Evolutionary conservation across 2,797 vertebrate species (phyloP).

Genomic region (Rhinichthys osculus): DNA sequence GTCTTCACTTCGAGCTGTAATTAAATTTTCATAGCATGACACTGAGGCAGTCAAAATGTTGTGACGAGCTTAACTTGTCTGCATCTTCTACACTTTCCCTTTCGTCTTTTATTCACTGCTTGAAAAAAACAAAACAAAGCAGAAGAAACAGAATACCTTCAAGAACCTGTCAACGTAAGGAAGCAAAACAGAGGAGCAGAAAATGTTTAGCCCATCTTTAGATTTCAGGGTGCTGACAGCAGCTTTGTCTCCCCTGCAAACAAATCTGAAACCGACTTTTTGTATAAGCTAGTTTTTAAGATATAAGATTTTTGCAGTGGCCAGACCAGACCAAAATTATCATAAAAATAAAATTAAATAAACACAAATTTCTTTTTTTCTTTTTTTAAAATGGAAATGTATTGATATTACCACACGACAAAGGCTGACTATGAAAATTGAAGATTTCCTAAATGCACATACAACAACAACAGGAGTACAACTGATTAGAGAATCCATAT

Average conservation of each 20-base stretch:
- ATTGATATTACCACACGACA: neutral
- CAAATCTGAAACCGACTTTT: slow-evolving; percentile 14
- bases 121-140: neutral
- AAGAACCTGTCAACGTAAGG: slow-evolving; percentile 17
- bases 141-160: neutral
- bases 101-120: neutral
- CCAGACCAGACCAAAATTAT: neutral
- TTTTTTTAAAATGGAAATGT: neutral
- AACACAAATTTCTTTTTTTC: neutral
- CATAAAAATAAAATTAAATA: neutral
- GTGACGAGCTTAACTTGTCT: neutral
- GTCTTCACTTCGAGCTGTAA: neutral
- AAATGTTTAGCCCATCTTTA: slow-evolving; percentile 13
- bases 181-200: neutral
- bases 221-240: slow-evolving; percentile 17
- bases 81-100: neutral
- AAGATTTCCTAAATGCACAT: neutral
- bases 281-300: neutral
- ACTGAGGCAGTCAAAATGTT: slow-evolving; percentile 8
- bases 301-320: neutral
- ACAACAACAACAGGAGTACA: neutral
- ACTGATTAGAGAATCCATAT: neutral
- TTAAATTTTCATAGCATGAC: slow-evolving; percentile 10
- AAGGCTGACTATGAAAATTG: neutral
- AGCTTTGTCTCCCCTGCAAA: neutral